These are phyloP conservation scores for Metacarcinus magister DNA, from an alignment of 2,888 invertebrate species.

Conservation along the genomic window DNA sequence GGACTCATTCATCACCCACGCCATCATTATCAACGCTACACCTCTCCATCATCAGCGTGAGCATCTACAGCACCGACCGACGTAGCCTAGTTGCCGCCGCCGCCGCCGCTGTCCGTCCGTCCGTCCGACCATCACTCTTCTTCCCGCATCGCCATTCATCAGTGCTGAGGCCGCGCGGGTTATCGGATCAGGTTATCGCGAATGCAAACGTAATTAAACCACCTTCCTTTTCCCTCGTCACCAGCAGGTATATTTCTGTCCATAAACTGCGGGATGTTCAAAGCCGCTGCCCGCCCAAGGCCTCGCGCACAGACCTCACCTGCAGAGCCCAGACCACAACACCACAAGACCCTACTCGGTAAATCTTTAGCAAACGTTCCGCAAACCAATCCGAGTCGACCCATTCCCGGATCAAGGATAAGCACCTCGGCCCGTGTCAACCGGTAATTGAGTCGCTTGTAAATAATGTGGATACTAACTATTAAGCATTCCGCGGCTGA, in stretches of 20 bases:
- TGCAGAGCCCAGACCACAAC: neutral
- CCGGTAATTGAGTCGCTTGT: constrained; percentile 5
- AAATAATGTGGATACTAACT: neutral
- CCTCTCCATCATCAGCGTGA: constrained; percentile 62
- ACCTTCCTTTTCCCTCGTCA: neutral
- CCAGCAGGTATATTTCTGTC: neutral
- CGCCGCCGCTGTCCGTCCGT: constrained; percentile 40
- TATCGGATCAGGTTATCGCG: constrained; percentile 30
- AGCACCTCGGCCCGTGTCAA: neutral
- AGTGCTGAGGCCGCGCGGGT: constrained; percentile 8
- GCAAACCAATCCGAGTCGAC: neutral
- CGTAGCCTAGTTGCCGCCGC: constrained; percentile 23
- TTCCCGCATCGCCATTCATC: constrained; percentile 31
- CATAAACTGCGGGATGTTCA: neutral
- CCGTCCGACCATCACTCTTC: constrained; percentile 29
- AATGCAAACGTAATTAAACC: constrained; percentile 36
- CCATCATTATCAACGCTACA: constrained; percentile 70
- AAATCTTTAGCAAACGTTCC: neutral
- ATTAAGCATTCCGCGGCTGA: neutral
- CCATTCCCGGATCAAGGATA: constrained; percentile 14
- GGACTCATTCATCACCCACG: constrained; percentile 62
- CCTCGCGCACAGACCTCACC: neutral
- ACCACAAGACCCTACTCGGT: neutral
- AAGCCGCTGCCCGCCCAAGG: neutral
- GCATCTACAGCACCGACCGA: constrained; percentile 55